Conservation (phyloP, 2,797 vertebrate species). For the Prionace glauca region DNA sequence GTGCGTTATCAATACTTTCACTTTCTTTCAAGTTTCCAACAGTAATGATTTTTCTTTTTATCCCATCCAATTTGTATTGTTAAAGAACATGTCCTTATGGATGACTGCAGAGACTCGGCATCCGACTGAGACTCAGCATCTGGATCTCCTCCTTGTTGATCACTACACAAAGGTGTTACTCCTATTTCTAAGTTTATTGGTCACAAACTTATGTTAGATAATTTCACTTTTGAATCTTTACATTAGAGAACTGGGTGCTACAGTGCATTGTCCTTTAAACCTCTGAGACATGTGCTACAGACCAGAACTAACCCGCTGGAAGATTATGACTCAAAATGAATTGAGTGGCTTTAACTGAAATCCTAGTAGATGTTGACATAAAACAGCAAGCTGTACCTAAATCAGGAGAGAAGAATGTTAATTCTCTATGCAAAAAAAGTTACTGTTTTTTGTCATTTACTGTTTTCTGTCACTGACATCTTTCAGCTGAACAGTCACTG, state of each 20-base stretch:
- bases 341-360: neutral
- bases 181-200: neutral
- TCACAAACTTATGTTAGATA: neutral
- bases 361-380: neutral
- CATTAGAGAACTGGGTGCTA: neutral
- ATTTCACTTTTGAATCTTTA: neutral
- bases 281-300: neutral
- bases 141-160: neutral
- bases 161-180: neutral
- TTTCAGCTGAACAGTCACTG: neutral
- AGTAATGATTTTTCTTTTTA: neutral
- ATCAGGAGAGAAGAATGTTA: neutral
- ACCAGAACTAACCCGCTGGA: neutral
- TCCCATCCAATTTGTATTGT: neutral
- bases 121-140: no score
- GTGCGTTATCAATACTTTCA: neutral
- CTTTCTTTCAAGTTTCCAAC: neutral
- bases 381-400: neutral
- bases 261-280: neutral
- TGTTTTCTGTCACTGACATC: neutral
- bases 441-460: neutral
- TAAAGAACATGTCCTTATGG: neutral
- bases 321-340: neutral
- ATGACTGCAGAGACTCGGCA: no score
- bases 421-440: no score